These are phyloP conservation scores for Venusia cambrica DNA, from an alignment of 2,888 invertebrate genomes.

Conservation along the genomic window DNA sequence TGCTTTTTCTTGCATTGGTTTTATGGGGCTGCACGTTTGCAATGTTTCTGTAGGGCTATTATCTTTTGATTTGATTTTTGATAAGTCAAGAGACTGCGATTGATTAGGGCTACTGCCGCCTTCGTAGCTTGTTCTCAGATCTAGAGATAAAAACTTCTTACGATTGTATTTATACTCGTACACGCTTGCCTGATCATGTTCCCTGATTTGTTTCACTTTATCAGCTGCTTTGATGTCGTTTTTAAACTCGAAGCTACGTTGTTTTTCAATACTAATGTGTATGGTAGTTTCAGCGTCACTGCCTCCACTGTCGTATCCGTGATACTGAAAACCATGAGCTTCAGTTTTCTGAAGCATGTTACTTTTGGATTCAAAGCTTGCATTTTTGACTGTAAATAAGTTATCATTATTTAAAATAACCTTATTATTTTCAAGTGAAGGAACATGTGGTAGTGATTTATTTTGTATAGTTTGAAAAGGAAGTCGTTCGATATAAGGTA, in stretches of 20 bases:
- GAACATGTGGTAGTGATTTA: conserved; percentile 41
- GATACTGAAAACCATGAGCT: conserved; percentile 51
- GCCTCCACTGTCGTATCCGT: conserved; percentile 77
- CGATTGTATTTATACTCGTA: conserved; percentile 32
- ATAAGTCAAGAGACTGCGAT: conserved; percentile 33
- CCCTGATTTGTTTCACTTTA: conserved; percentile 18
- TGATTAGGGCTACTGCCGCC: conserved; percentile 26
- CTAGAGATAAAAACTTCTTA: conserved; percentile 55
- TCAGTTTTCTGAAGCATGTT: conserved; percentile 28
- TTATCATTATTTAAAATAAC: conserved; percentile 12
- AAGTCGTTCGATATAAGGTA: conserved; percentile 41
- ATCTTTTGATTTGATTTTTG: conserved; percentile 20
- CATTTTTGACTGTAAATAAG: not conserved
- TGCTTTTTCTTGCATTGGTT: conserved; percentile 5
- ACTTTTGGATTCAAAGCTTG: conserved; percentile 3
- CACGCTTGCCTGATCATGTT: conserved; percentile 18
- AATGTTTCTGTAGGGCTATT: conserved; percentile 21
- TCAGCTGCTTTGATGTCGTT: conserved; percentile 19
- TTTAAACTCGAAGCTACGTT: conserved; percentile 41
- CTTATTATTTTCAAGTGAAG: conserved; percentile 19
- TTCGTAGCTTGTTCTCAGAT: conserved; percentile 53
- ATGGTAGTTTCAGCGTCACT: conserved; percentile 77
- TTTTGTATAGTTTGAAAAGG: conserved; percentile 23
- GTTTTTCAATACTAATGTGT: conserved; percentile 64
- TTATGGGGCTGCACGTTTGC: no score